Conservation (phyloP, 2,888 invertebrate genomes). For the Cynaeus angustus region DNA sequence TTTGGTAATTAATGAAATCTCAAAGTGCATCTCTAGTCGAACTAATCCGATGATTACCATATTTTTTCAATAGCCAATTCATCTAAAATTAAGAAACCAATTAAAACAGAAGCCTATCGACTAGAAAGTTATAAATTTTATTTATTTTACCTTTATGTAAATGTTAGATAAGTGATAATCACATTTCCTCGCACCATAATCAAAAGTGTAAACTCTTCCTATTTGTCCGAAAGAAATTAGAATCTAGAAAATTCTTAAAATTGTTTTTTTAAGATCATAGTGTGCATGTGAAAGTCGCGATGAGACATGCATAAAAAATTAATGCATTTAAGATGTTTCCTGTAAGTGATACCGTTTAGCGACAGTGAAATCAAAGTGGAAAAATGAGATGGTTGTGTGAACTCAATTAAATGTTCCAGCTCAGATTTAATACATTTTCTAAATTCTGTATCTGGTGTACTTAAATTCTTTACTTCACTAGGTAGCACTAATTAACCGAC, state of each 20-base stretch:
- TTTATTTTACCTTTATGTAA: constrained; percentile 10
- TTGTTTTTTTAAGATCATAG: not conserved
- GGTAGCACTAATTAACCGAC: not conserved
- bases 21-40: constrained; percentile 7
- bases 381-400: too few relatives aligned
- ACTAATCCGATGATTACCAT: constrained; percentile 10
- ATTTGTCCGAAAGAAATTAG: too few relatives aligned
- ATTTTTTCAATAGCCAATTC: not conserved
- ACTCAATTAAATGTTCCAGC: too few relatives aligned
- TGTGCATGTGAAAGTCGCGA: not conserved
- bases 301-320: constrained; percentile 18
- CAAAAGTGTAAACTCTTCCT: constrained; percentile 1
- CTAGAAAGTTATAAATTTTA: constrained; percentile 18
- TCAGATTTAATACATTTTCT: too few relatives aligned
- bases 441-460: too few relatives aligned
- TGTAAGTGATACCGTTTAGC: not conserved
- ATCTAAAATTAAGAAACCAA: not conserved
- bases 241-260: not conserved
- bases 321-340: constrained; percentile 14
- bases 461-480: not conserved
- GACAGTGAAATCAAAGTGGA: too few relatives aligned
- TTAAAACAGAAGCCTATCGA: not conserved
- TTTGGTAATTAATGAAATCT: constrained; percentile 2
- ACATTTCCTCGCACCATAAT: not conserved
- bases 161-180: constrained; percentile 12